These are phyloP conservation scores for Chelonoidis abingdonii DNA, from an alignment of 2,113 vertebrate genomes.

Conservation along the genomic window DNA sequence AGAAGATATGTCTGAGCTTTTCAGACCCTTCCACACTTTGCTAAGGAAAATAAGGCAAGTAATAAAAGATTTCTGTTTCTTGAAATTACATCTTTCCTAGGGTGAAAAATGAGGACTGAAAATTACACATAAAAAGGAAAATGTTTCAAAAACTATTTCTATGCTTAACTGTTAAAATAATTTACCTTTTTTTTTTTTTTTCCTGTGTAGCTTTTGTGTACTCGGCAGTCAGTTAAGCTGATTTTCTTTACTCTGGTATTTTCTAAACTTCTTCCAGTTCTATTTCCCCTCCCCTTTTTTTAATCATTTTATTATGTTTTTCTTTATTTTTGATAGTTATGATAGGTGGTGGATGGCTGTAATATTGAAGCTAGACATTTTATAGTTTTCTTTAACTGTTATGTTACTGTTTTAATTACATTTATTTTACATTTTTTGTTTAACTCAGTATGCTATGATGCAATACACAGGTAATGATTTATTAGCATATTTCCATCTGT, in stretches of 20 bases:
- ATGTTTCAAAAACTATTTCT: background rate
- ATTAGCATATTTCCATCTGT: background rate
- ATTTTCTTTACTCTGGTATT: background rate
- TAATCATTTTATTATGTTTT: background rate
- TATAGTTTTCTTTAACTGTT: slow-evolving; percentile 52
- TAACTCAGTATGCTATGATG: background rate
- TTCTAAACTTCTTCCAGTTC: slow-evolving; percentile 4
- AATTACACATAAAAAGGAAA: background rate
- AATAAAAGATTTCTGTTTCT: background rate
- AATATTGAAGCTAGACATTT: slow-evolving; percentile 14
- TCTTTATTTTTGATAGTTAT: background rate
- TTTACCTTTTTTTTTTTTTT: background rate
- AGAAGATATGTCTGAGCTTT: slow-evolving; percentile 98
- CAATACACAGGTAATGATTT: background rate
- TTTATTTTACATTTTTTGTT: slow-evolving; percentile 36
- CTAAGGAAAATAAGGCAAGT: slow-evolving; percentile 95
- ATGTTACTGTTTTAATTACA: slow-evolving; percentile 5
- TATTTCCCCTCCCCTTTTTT: accelerated
- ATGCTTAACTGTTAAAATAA: background rate
- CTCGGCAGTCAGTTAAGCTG: background rate
- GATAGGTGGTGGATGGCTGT: background rate
- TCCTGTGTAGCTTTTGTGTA: background rate
- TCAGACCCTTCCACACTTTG: slow-evolving; percentile 95
- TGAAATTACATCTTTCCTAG: slow-evolving; percentile 11
- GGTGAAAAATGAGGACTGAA: background rate